Conservation (phyloP, 1,140 invertebrate genomes). For the Drosophila micromelanica region DNA sequence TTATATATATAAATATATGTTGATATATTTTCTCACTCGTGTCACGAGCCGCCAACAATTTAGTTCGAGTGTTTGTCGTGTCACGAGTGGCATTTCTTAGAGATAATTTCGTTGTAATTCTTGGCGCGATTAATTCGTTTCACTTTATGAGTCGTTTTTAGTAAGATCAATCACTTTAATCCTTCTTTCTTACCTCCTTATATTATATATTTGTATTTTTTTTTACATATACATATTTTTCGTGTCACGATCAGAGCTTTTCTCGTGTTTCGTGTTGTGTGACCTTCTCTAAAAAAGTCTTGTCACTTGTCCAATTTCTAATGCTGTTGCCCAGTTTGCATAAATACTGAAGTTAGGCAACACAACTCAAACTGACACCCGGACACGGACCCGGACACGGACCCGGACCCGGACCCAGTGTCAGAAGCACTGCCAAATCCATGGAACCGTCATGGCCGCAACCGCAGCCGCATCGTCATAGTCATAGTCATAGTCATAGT, state of each 20-base stretch:
- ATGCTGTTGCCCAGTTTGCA: constrained; percentile 14
- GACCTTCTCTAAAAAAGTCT: constrained; percentile 15
- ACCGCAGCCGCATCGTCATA: constrained; percentile 8
- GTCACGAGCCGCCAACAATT: constrained; percentile 2
- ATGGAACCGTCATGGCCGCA: neutral
- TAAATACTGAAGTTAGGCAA: constrained; percentile 32
- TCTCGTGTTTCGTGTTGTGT: neutral
- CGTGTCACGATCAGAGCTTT: neutral
- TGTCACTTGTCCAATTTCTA: constrained; percentile 23
- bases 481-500: neutral
- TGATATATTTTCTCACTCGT: neutral
- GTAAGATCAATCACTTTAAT: no score
- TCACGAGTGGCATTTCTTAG: no score
- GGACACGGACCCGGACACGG: neutral
- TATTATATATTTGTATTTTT: no score
- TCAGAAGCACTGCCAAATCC: neutral
- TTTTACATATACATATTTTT: neutral
- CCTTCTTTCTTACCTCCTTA: no score
- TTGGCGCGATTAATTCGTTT: no score
- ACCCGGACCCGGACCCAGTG: neutral
- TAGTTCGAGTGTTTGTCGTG: no score
- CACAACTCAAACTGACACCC: constrained; percentile 9
- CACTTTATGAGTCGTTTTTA: no score
- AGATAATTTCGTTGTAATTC: no score
- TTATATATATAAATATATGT: no score